Conservation (phyloP, 2,797 vertebrate genomes). For the Sebastes itinus region DNA sequence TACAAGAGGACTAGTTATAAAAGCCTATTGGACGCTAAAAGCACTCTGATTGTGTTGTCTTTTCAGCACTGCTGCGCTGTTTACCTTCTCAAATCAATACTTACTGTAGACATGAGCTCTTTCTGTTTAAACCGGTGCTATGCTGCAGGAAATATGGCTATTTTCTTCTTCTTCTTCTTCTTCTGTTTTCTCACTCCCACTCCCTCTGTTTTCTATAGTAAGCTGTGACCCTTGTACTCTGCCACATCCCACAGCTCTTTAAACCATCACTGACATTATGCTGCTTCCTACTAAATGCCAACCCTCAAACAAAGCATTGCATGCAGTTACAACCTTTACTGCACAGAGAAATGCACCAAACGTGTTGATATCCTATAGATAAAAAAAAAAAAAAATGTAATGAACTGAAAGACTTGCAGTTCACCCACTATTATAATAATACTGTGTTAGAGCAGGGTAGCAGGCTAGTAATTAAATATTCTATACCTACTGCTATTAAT, state of each 20-base stretch:
- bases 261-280: constrained; percentile 44
- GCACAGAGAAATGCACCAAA: constrained; percentile 1
- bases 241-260: constrained; percentile 19
- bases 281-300: constrained; percentile 39
- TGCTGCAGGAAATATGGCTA: background rate
- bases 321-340: background rate
- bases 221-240: constrained; percentile 24
- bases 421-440: background rate
- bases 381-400: background rate
- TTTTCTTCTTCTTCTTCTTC: background rate
- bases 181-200: background rate
- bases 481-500: constrained; percentile 33
- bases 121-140: constrained; percentile 3
- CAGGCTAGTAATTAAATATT: constrained; percentile 24
- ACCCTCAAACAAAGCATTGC: constrained; percentile 5
- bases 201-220: constrained; percentile 16
- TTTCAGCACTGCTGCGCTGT: constrained; percentile 17
- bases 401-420: background rate
- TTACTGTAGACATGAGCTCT: constrained; percentile 6
- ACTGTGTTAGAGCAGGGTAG: background rate
- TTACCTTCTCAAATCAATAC: constrained; percentile 53
- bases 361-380: background rate
- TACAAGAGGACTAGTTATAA: constrained; percentile 6
- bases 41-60: constrained; percentile 9
- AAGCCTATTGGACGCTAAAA: constrained; percentile 14